phyloP scores from a whole-genome alignment of 2,797 vertebrate genomes.

The Rhinogobio ventralis region DNA sequence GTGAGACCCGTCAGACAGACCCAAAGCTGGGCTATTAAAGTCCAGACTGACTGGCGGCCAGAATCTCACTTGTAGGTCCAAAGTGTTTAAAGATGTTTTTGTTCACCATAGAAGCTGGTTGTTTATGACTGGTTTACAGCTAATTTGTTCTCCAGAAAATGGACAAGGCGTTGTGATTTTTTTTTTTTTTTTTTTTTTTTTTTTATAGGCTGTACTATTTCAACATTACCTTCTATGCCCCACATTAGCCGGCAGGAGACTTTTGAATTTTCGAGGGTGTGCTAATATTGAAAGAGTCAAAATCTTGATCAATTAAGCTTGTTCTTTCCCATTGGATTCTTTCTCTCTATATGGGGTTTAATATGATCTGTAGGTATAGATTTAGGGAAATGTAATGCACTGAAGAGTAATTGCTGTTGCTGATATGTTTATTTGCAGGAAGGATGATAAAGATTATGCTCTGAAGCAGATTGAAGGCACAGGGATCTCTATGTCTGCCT shows the following conservation, averaged over 20 bases:
- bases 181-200: too few species aligned
- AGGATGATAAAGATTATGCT: constrained; percentile 99
- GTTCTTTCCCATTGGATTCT: neutral
- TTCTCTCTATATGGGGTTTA: constrained; percentile 1
- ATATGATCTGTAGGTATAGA: constrained; percentile 3
- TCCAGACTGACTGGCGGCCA: constrained; percentile 65
- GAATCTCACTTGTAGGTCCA: constrained; percentile 62
- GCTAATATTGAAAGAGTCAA: neutral
- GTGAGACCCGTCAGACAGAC: constrained; percentile 28
- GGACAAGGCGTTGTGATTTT: constrained; percentile 63
- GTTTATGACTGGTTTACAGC: constrained; percentile 68
- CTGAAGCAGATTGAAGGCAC: constrained; percentile 99
- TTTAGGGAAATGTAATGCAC: constrained; percentile 59
- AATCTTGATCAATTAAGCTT: neutral
- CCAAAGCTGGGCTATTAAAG: constrained; percentile 57
- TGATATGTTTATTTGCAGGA: constrained; percentile 82
- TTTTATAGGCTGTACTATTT: constrained; percentile 61
- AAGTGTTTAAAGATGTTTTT: constrained; percentile 75
- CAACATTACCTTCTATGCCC: neutral
- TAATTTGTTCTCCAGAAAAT: constrained; percentile 68
- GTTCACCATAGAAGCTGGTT: constrained; percentile 64
- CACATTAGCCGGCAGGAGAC: neutral
- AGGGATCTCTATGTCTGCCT: constrained; percentile 99
- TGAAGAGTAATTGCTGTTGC: constrained; percentile 68
- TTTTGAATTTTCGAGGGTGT: neutral